phyloP scores from a whole-genome alignment of 2,888 invertebrate species.

The Sesia apiformis region DNA sequence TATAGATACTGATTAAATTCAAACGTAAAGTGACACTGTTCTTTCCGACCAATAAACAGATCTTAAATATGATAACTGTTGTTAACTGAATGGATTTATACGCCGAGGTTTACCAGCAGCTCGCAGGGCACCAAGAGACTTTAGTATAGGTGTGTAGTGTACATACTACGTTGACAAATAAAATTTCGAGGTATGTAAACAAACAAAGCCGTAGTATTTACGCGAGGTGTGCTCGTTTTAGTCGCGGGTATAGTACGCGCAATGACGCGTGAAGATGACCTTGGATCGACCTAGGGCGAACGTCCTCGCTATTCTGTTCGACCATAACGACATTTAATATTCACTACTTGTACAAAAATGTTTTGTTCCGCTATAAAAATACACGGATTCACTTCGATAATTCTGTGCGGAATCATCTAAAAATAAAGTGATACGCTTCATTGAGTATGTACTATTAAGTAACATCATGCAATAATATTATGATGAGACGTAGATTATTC shows the following conservation, averaged over 20 bases:
- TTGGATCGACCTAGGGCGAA: slow-evolving; percentile 53
- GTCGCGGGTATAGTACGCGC: slow-evolving; percentile 21
- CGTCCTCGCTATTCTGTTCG: slow-evolving; percentile 47
- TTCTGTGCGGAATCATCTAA: not conserved
- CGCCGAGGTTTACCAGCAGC: too few relatives aligned
- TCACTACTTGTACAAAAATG: not conserved
- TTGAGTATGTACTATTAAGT: not conserved
- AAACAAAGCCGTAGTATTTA: not conserved
- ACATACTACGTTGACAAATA: too few relatives aligned
- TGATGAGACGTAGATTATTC: not conserved
- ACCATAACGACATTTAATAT: slow-evolving; percentile 43
- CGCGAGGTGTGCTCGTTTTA: not conserved
- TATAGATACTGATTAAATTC: too few relatives aligned
- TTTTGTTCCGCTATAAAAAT: not conserved
- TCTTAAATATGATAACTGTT: too few relatives aligned
- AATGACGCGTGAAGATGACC: slow-evolving; percentile 60
- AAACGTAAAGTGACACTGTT: too few relatives aligned
- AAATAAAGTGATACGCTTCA: not conserved
- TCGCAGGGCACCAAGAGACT: too few relatives aligned
- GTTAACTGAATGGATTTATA: too few relatives aligned
- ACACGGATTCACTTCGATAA: not conserved
- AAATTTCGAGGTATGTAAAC: not conserved
- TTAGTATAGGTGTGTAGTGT: too few relatives aligned
- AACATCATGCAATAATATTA: not conserved
- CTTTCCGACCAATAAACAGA: too few relatives aligned